phyloP scores from a whole-genome alignment of 2,113 vertebrate species.

The Pagrus major region DNA sequence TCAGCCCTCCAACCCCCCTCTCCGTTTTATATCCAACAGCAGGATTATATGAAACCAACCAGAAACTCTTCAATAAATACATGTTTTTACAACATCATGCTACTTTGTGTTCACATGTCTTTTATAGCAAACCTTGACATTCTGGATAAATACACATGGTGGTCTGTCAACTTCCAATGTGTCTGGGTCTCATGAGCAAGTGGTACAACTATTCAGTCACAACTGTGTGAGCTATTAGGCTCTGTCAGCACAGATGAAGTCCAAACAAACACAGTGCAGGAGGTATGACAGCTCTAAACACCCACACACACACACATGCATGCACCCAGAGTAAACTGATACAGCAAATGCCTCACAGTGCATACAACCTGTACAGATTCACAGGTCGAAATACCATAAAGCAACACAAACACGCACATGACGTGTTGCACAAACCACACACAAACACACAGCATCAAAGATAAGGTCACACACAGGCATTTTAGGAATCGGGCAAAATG shows the following conservation, averaged over 20 bases:
- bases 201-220: conserved; percentile 2
- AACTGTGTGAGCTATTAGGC: neutral
- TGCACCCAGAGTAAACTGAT: conserved; percentile 21
- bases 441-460: conserved; percentile 50
- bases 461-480: conserved; percentile 72
- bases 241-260: conserved; percentile 26
- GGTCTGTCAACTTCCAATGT: neutral
- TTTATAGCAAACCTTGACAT: neutral
- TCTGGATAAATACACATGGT: conserved; percentile 18
- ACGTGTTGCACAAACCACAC: conserved; percentile 48
- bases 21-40: conserved; percentile 33
- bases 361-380: conserved; percentile 19
- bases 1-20: neutral
- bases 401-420: conserved; percentile 21
- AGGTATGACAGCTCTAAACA: conserved; percentile 28
- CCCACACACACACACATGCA: conserved; percentile 1
- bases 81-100: conserved; percentile 9
- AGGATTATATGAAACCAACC: conserved; percentile 45
- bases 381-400: conserved; percentile 29
- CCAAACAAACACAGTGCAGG: conserved; percentile 14
- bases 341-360: conserved; percentile 12
- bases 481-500: conserved; percentile 71
- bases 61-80: conserved; percentile 37
- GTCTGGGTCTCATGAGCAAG: neutral
- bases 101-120: neutral